Percentiles rank a stretch among this genome's conserved stretches.
Conservation (phyloP, 2,113 vertebrate genomes). For the Micronycteris hirsuta region DNA sequence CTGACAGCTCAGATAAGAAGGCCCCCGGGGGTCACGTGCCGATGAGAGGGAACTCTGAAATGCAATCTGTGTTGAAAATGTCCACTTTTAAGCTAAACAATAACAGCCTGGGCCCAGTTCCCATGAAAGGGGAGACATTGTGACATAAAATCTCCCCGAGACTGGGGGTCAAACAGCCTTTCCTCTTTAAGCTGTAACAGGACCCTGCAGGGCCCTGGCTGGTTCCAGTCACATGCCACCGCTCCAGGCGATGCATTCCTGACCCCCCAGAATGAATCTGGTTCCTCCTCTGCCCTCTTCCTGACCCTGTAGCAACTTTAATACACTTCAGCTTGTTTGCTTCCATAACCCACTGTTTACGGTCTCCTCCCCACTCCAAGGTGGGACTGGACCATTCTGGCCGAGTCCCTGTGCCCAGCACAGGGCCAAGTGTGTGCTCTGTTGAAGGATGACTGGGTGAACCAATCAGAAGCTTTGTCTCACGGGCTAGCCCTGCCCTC, state of each 20-base stretch:
- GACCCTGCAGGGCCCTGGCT: not conserved
- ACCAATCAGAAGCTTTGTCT: not conserved
- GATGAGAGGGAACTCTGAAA: not conserved
- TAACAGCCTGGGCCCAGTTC: not conserved
- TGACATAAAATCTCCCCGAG: not conserved
- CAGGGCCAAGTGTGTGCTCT: not conserved
- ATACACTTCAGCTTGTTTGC: not conserved
- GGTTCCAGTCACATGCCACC: not conserved
- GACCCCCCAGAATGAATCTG: not conserved
- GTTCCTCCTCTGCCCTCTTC: not conserved
- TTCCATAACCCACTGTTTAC: not conserved
- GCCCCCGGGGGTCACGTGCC: not conserved
- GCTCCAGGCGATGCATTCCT: not conserved
- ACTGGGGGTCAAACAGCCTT: not conserved
- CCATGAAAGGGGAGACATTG: rapidly evolving
- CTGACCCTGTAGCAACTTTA: not conserved
- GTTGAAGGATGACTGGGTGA: too few relatives aligned
- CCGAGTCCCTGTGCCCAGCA: not conserved
- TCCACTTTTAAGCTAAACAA: not conserved
- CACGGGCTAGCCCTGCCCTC: not conserved
- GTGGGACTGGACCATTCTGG: not conserved
- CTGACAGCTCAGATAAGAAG: not conserved
- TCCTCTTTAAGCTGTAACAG: not conserved
- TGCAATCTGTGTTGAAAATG: not conserved
- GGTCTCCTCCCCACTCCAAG: not conserved